phyloP scores from a whole-genome alignment of 2,113 vertebrate genomes.

The Cervus canadensis region DNA sequence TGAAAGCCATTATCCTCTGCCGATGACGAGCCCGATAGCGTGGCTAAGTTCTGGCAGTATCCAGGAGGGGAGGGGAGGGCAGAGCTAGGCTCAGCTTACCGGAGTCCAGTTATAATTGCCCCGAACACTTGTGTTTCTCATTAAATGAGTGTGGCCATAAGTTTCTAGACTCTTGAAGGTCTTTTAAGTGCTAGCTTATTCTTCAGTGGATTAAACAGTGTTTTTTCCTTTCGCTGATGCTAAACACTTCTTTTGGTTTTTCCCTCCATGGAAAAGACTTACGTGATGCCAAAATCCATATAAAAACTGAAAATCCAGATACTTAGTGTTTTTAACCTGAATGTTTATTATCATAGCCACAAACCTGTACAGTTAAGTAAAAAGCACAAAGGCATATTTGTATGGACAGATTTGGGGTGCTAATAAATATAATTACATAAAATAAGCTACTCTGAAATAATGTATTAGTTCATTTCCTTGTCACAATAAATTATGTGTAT shows the following conservation, averaged over 20 bases:
- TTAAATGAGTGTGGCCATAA: constrained; percentile 77
- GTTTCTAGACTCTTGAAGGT: constrained; percentile 63
- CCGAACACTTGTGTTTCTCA: constrained; percentile 79
- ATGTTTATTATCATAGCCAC: not conserved
- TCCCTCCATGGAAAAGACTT: not conserved
- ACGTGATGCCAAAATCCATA: not conserved
- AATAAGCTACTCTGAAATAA: constrained; percentile 29
- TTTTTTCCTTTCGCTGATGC: constrained; percentile 47
- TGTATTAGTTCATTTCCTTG: constrained; percentile 32
- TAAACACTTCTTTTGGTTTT: constrained; percentile 45
- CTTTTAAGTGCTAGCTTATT: constrained; percentile 62
- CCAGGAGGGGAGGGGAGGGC: constrained; percentile 66
- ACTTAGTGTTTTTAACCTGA: not conserved
- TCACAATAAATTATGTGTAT: constrained; percentile 46
- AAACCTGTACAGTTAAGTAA: not conserved
- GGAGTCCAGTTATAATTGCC: constrained; percentile 75
- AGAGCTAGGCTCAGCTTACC: constrained; percentile 71
- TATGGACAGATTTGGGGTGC: not conserved
- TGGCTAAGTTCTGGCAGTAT: constrained; percentile 73
- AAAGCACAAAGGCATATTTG: not conserved
- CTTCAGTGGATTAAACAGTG: constrained; percentile 35
- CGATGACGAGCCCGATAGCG: constrained; percentile 74
- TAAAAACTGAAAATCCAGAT: not conserved
- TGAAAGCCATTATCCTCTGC: constrained; percentile 75
- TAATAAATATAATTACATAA: constrained; percentile 31